These are phyloP conservation scores for Heteropelma amictum DNA, from an alignment of 2,888 invertebrate genomes.

Conservation along the genomic window DNA sequence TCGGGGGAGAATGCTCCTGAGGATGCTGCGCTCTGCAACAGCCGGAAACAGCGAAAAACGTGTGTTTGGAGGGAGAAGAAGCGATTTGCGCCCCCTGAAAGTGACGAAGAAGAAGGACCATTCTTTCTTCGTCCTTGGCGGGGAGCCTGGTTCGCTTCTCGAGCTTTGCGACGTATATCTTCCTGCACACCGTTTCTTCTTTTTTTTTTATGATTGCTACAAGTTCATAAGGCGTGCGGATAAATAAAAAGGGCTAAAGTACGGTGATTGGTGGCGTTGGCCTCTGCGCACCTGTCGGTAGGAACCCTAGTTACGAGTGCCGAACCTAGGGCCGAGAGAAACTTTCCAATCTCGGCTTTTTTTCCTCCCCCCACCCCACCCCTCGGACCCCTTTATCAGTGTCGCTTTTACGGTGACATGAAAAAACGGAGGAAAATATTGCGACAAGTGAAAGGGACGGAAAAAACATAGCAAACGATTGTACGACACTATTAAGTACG, in stretches of 20 bases:
- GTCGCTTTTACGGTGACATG: neutral
- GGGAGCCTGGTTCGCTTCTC: slow-evolving; percentile 12
- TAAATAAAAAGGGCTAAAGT: slow-evolving; percentile 59
- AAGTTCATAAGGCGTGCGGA: slow-evolving; percentile 39
- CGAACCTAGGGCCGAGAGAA: slow-evolving; percentile 77
- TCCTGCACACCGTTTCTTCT: slow-evolving; percentile 23
- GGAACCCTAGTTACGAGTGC: slow-evolving; percentile 78
- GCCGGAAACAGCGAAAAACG: slow-evolving; percentile 40
- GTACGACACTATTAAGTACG: slow-evolving; percentile 48
- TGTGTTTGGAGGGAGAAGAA: slow-evolving; percentile 17
- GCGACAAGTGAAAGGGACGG: neutral
- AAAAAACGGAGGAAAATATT: neutral
- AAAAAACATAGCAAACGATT: slow-evolving; percentile 13
- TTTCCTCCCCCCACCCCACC: slow-evolving; percentile 1
- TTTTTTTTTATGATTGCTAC: slow-evolving; percentile 32
- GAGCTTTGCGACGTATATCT: slow-evolving; percentile 20
- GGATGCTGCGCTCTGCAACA: slow-evolving; percentile 32
- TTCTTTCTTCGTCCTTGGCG: slow-evolving; percentile 6
- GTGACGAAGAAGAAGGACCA: neutral
- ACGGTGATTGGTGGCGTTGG: slow-evolving; percentile 74
- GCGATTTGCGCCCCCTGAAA: slow-evolving; percentile 9
- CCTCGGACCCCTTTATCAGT: neutral
- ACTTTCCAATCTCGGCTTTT: slow-evolving; percentile 67
- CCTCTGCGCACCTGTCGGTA: slow-evolving; percentile 74
- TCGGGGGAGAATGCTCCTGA: slow-evolving; percentile 47